Base-by-base conservation (phyloP, 2,888 invertebrate genomes). In the Meliscaeva auricollis region DNA sequence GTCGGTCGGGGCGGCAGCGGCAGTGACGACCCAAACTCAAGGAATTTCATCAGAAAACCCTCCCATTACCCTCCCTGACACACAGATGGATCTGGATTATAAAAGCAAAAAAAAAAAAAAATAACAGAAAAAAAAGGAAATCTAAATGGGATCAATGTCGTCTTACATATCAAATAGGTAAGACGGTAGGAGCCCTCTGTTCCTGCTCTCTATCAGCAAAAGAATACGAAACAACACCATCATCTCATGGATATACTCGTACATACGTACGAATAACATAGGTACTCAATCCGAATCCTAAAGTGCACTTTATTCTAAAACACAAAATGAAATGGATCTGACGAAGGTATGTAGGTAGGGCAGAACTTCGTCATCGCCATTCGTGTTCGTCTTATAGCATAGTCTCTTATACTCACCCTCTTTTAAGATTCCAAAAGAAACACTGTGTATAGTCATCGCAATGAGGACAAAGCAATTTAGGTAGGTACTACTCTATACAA, bases 121-220 rank as follows among this genome's bases (percentile, higher is more conserved):
- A 35, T 35, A 35, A 38, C 38, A 38, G 38, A 38, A 35, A 22
- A 44, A 46, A 35, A 70, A 22, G 58, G 58, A 69, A 68, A 85
- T 85, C 85, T 77, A 85, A 85, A 85, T 85, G 85, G 84, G 85
- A 85, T 85, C 81, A 85, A 85, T 85, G 85, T 85, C 76, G 85
- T 73, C 81, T 62, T 85, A 85, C 85, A 85, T 85, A 85, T 85
- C 85, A 85, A 85, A 85, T 85, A 85, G 85, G 85, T 85, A 79
- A 32, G 56, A 70, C 62, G 52, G 73, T 62, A 85, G 68, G 66
- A 76, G 66, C 84, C n/a, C n/a, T n/a, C n/a, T n/a, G n/a, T n/a
- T 58, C 30, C 17, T 17, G 7, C 17, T 11, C n/a, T 35, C 13
- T 48, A 48, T 30, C 30, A 26, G 13, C 30, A 46, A 64, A 17